These are phyloP conservation scores for Microcebus jonahi DNA, from an alignment of 2,113 vertebrate genomes.

Conservation along the genomic window DNA sequence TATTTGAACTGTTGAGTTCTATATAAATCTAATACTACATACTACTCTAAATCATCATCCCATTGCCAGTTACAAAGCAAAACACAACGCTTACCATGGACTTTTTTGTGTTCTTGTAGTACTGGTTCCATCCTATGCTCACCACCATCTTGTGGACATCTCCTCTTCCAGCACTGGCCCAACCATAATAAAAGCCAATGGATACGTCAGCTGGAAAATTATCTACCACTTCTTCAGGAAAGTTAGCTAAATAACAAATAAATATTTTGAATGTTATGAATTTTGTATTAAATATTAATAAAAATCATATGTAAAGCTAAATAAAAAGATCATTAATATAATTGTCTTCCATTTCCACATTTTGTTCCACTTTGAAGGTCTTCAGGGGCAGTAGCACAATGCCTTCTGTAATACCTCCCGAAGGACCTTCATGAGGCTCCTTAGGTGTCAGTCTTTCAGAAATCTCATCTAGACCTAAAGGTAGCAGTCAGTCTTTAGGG, in stretches of 20 bases:
- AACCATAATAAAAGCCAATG: constrained; percentile 98
- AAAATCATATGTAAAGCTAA: background rate
- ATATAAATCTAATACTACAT: background rate
- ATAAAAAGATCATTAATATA: too few species aligned
- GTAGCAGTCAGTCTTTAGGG: too few species aligned
- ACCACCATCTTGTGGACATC: constrained; percentile 97
- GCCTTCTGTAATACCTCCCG: too few species aligned
- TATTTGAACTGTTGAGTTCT: background rate
- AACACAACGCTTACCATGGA: constrained; percentile 92
- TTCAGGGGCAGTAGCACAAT: too few species aligned
- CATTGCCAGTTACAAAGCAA: constrained; percentile 14
- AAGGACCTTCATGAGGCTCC: too few species aligned
- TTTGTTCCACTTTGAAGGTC: too few species aligned
- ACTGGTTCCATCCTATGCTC: constrained; percentile 99
- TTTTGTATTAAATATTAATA: background rate
- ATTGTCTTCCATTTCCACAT: too few species aligned
- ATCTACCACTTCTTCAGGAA: constrained; percentile 94
- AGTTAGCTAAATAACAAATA: constrained; percentile 91
- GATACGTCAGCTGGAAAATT: constrained; percentile 92
- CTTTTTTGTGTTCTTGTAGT: constrained; percentile 97
- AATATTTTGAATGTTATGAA: background rate
- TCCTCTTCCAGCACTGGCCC: constrained; percentile 93
- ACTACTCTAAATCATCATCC: background rate
- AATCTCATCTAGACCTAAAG: too few species aligned
- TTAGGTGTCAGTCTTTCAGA: too few species aligned